Evolutionary conservation across 2,888 invertebrate species (phyloP), one percentile per base, ranked within the genome.

Genomic region (Parnassius mnemosyne): DNA sequence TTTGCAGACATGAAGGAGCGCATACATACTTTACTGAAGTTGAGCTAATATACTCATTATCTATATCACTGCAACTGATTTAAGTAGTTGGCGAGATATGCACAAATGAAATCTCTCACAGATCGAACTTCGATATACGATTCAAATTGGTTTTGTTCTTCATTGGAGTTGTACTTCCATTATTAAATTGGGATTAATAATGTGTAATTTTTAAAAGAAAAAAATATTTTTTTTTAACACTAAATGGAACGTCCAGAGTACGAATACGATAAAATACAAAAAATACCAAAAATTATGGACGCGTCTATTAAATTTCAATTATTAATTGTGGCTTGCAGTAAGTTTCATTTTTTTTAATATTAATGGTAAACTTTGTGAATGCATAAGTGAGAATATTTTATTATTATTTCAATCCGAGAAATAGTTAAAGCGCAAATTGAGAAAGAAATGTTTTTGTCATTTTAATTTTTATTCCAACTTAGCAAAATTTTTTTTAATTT

Each of bases 321-420:
- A n/a, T 42, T 76, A 2, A 76, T 79, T 43, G 71, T 78, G 11
- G 72, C 69, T 10, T 78, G 79, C 60, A 70, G 79, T 79, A 69
- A 80, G 78, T 76, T 10, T 55, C 53, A 42, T 41, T 16, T 11
- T 43, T 9, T 44, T 16, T 53, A n/a, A 12, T 34, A 25, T 44
- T 52, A 46, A 12, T 34, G 7, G 7, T 34, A 34, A 34, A 34
- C 1, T 7, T 7, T 34, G 34, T 34, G 34, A 34, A 34, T 5
- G 34, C 34, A 34, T 34, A 25, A 3, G 7, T 34, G 7, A 34
- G 5, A 5, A 34, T 34, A 34, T 34, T 34, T 34, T 34, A 16
- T 34, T 34, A 34, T 34, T 5, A 5, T 34, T 34, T 34, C 7
- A 34, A 34, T 34, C 5, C 34, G 34, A 25, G 25, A 25, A 25